Evolutionary conservation across 2,113 vertebrate genomes (phyloP).

Genomic region (Micromys minutus): DNA sequence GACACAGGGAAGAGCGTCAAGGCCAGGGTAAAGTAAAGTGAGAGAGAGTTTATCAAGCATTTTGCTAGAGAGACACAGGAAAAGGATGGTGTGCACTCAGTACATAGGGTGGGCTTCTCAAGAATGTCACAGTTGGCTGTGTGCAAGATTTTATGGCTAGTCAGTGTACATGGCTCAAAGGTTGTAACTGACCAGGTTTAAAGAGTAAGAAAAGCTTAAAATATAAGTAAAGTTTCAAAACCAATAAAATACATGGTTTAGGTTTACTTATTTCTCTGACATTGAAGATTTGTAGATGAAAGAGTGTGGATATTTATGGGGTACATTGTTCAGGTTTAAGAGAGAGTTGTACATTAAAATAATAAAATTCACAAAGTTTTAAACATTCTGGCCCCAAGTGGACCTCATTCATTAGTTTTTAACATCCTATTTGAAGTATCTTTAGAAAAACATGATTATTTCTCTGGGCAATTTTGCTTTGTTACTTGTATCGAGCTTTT

Average conservation of each 20-base stretch:
- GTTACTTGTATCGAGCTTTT: neutral
- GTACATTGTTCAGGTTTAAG: neutral
- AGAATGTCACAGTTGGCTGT: neutral
- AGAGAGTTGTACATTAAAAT: neutral
- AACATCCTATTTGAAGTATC: neutral
- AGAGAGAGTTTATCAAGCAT: neutral
- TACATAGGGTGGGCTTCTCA: neutral
- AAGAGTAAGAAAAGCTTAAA: neutral
- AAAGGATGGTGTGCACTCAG: neutral
- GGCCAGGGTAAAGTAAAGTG: neutral
- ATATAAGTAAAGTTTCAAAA: neutral
- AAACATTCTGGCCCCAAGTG: neutral
- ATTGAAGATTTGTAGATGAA: neutral
- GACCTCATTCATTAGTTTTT: neutral
- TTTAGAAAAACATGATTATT: neutral
- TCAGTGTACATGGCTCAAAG: neutral
- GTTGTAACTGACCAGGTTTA: neutral
- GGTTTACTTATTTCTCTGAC: neutral
- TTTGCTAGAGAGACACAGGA: neutral
- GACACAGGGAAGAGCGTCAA: neutral
- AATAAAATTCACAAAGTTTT: neutral
- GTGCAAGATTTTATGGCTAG: neutral
- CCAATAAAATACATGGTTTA: neutral
- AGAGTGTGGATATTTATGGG: neutral
- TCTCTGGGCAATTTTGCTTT: neutral